Evolutionary conservation across 2,797 vertebrate species (phyloP), one percentile per base, ranked within the genome.

Genomic region (Chelon auratus): DNA sequence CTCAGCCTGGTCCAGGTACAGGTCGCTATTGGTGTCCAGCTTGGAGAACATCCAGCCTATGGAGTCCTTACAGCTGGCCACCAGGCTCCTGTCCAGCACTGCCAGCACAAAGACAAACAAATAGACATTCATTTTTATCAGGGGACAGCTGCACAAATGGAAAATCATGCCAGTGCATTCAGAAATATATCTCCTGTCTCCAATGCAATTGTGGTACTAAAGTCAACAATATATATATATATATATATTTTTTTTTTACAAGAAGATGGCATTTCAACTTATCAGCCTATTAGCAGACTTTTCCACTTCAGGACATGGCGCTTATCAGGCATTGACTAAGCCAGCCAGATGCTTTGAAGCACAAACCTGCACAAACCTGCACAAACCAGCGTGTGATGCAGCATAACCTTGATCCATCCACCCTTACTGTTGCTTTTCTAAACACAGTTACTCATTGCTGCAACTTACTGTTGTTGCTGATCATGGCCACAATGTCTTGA

Each of bases 1-100:
- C 90, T 99, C 98, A 0, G 89, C 91, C 87, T 96, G 95, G 90
- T 99, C 97, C 92, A 99, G 93, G 92, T 97, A 97, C 59, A 97
- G 93, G 89, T 99, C 97, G 0, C 89, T 91, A 20, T 97, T 98
- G 4, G 96, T 98, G 94, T 99, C 97, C 92, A 99, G 92, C 87
- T 97, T 97, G 83, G 96, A 94, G 65, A 99, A 99, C 98, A 99
- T 99, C 98, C 98, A 99, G 64, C 97, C 98, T 48, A 99, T 97
- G n/a, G 98, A 98, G 84, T 99, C 97, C 91, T 97, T 99, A 92
- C 98, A 99, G 92, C 96, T 96, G 85, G 97, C 96, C 1, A 96
- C 97, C 84, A 97, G 90, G 81, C 95, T 97, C 91, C 96, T 95
- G 89, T 99, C 97, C 91, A 98, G 88, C 12, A 95, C 97, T 99